Base-by-base conservation (phyloP, 2,888 invertebrate species). In the Pachymerium ferrugineum region DNA sequence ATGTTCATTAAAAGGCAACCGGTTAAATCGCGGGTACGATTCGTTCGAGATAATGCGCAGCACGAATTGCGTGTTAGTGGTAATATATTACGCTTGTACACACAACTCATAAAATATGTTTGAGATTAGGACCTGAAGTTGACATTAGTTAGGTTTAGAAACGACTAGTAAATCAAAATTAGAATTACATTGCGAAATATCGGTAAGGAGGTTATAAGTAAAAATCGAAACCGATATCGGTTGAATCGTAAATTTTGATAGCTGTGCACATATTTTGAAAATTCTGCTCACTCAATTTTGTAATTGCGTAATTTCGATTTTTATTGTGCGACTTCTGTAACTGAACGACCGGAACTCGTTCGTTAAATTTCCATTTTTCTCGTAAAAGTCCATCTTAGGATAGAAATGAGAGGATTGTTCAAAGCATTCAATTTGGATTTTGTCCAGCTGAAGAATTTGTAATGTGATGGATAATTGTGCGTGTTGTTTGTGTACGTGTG, bases 41-140 rank as follows among this genome's bases (percentile, higher is more conserved):
- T 62, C n/a, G 62, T 62, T 22, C n/a, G 62, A 62, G 62, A 62
- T 62, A 62, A 62, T 62, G 25, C 28, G 62, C 62, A 62, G 62
- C 62, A 62, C 62, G 62, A 62, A 62, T n/a, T 62, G 62, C 62
- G 28, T 62, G 62, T 62, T 62, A 28, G 14, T 10, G 22, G 22
- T 62, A 62, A 62, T 62, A 62, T 62, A 62, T 62, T 62, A 28
- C 62, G 22, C 62, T 62, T 62, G 62, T 62, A 62, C 62, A 62
- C 62, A 62, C 62, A 62, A 62, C 8, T 62, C 25, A 62, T 62
- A 28, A 62, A 62, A 62, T 62, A 62, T 62, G 62, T 62, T 62
- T 62, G 22, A 62, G 62, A 62, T 62, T 62, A 62, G n/a, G 62
- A 62, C 62, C 62, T 62, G 28, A 62, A 62, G 62, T 62, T 62